phyloP scores from a whole-genome alignment of 2,888 invertebrate genomes.

The Protophormia terraenovae region DNA sequence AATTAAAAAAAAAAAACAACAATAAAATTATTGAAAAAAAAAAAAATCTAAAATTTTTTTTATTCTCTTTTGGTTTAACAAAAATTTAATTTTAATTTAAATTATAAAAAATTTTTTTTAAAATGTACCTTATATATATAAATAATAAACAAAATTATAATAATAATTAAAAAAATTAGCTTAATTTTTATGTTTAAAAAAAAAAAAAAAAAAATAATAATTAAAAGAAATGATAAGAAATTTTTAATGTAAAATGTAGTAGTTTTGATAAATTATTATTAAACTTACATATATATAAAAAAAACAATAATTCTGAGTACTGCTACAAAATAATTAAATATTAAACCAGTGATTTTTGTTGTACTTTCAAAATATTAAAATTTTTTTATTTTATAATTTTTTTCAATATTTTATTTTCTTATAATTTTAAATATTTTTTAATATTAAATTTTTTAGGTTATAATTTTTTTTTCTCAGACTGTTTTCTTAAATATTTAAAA shows the following conservation, averaged over 20 bases:
- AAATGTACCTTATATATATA: slow-evolving; percentile 59
- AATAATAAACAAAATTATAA: slow-evolving; percentile 7
- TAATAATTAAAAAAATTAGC: slow-evolving; percentile 33
- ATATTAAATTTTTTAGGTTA: neutral
- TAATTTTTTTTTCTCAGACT: no score
- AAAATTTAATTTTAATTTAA: neutral
- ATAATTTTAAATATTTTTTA: neutral
- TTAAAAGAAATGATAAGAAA: slow-evolving; percentile 4
- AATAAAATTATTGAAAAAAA: slow-evolving; percentile 44
- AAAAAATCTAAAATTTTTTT: slow-evolving; percentile 6
- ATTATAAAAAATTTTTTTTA: slow-evolving; percentile 42
- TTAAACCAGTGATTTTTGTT: slow-evolving; percentile 14
- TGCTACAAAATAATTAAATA: slow-evolving; percentile 16
- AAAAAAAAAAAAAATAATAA: slow-evolving; percentile 17
- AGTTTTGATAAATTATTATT: slow-evolving; percentile 31
- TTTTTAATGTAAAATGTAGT: slow-evolving; percentile 40
- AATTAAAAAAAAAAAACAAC: slow-evolving; percentile 29
- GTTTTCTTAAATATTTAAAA: no score
- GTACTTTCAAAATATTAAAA: neutral
- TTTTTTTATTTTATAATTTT: neutral
- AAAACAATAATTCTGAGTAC: slow-evolving; percentile 8
- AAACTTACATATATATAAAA: neutral
- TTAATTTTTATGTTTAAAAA: slow-evolving; percentile 53
- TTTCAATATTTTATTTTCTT: neutral
- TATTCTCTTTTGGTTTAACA: neutral